Evolutionary conservation across 2,113 vertebrate species (phyloP).

Genomic region (Brienomyrus brachyistius): DNA sequence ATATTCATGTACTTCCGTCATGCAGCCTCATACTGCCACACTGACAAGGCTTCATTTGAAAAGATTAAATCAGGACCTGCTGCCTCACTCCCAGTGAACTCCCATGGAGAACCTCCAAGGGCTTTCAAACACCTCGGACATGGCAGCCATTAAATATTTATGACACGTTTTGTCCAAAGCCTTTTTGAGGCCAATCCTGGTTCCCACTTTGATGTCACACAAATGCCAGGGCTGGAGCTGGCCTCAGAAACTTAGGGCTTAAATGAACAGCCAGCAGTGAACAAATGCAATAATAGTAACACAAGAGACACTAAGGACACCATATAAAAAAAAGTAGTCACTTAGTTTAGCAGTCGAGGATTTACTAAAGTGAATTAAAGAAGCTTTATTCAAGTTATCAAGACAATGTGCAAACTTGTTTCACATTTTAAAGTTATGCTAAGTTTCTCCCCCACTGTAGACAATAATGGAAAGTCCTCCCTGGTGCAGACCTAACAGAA

Average conservation of each 20-base stretch:
- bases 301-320: not conserved
- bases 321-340: not conserved
- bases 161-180: not conserved
- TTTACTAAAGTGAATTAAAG: not conserved
- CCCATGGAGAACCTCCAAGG: not conserved
- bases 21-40: not conserved
- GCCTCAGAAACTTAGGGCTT: not conserved
- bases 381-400: not conserved
- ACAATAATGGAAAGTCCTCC: not conserved
- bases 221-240: not conserved
- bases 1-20: not conserved
- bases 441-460: not conserved
- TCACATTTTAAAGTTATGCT: not conserved
- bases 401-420: not conserved
- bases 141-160: not conserved
- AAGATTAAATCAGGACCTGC: not conserved
- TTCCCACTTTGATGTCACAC: constrained; percentile 3
- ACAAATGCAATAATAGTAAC: not conserved
- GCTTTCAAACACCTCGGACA: not conserved
- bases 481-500: not conserved
- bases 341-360: not conserved
- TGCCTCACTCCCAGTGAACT: not conserved
- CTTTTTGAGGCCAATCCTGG: not conserved
- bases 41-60: not conserved
- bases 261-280: not conserved